Evolutionary conservation across 2,797 vertebrate species (phyloP), one percentile per base, ranked within the genome.

Genomic region (Urocyon cinereoargenteus): DNA sequence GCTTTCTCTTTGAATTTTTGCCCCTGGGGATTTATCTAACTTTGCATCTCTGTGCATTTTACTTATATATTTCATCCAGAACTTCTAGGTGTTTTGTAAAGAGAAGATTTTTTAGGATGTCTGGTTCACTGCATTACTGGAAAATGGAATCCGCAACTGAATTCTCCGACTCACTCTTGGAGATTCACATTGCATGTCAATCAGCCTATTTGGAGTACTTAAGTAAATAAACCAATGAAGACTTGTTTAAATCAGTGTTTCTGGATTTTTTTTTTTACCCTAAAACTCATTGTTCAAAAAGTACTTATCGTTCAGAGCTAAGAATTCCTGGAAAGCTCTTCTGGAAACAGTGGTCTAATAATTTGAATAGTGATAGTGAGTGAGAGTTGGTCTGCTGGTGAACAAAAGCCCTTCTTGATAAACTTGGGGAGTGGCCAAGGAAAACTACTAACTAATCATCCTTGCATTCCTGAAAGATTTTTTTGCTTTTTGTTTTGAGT

Each of bases 371-470:
- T 73, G 45, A 85, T 49, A 70, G 9, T 14, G 70, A 78, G n/a
- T n/a, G 49, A 57, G 28, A 78, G 24, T 34, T 75, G 61, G 22
- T 24, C 66, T 85, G 21, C 57, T 49, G 6, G 72, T 36, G 64
- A 34, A 49, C 45, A 86, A 78, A 89, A 57, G 49, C 61, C 61
- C 45, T 94, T 82, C 86, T 91, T 84, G 70, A 81, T 73, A 84
- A 53, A 64, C 13, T 55, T 95, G 91, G 59, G 34, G 11, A 77
- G 81, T 12, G 53, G 81, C 83, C 96, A 95, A 95, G 75, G 86
- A 72, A 95, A 97, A 84, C 49, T 34, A 86, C 55, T 81, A 85
- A 81, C 49, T 15, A 91, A 93, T 94, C 96, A 79, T 91, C 40
- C 91, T 77, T 68, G 53, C 28, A 57, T 81, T 91, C 68, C 57